Base-by-base conservation (phyloP, 1,140 invertebrate genomes). In the Linepithema humile region DNA sequence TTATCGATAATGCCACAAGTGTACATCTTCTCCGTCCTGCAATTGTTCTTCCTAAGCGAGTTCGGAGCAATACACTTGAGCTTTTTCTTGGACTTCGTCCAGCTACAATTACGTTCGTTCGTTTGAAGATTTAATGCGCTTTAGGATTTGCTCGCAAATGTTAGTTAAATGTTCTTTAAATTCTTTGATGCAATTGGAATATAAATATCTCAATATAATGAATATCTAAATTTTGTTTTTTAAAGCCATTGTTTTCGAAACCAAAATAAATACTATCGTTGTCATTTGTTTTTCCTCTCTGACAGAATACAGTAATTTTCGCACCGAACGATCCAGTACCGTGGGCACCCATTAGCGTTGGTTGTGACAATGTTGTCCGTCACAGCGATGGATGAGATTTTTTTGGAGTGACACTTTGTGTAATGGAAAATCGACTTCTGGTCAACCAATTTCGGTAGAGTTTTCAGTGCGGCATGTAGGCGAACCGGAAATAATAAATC, bases 401-500 rank as follows among this genome's bases (percentile, higher is more conserved):
- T n/a, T 70, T 78, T 35, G 26, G 35, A 80, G 64, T 20, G 59
- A 45, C 20, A 40, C 23, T 78, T 78, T 35, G 29, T 38, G 43
- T 20, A 38, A 50, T 12, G 15, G 23, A 53, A 23, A n/a, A 67
- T 57, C 64, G 48, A 15, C 55, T 80, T 80, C 38, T 20, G 23
- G 48, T 69, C 75, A 67, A 57, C 15, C 45, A 55, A n/a, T 69
- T 80, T 69, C 7, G 23, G 6, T 23, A 12, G 7, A 74, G 20
- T 4, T 64, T 29, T 62, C 57, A 3, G n/a, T 35, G 40, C 10
- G 17, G 62, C 40, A 6, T 12, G 3, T 53, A 53, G 32, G 40
- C 65, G 23, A 55, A 53, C 15, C 60, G 23, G 23, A 67, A 78
- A 78, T 20, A 78, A 60, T 43, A 29, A 60, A 78, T 78, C 35